Percentiles rank a stretch among this genome's conserved stretches.
phyloP scores from a whole-genome alignment of 1,140 invertebrate species.

The Drosophila tropicalis region DNA sequence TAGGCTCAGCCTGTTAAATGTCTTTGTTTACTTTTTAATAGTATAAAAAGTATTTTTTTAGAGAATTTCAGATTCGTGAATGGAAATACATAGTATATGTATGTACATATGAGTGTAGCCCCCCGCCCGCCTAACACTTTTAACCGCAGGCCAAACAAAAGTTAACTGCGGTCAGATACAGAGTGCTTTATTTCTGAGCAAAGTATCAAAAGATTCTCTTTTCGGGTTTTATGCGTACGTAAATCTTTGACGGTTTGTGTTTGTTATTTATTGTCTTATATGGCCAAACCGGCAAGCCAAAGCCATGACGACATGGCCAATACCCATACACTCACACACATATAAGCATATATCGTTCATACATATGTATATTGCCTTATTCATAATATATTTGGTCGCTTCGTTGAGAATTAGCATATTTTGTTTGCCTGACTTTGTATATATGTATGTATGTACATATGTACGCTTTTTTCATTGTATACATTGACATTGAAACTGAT shows the following conservation, averaged over 20 bases:
- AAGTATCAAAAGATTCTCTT: constrained; percentile 43
- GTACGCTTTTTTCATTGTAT: constrained; percentile 31
- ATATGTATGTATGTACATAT: constrained; percentile 17
- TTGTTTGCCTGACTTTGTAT: constrained; percentile 50
- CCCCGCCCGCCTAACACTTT: constrained; percentile 11
- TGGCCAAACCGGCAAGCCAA: constrained; percentile 39
- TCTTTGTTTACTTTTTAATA: background rate
- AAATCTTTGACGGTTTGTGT: constrained; percentile 37
- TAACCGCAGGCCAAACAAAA: constrained; percentile 40
- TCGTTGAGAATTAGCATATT: constrained; percentile 71
- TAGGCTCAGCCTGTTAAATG: background rate
- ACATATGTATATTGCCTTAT: constrained; percentile 33
- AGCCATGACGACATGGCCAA: constrained; percentile 67
- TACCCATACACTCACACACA: constrained; percentile 12
- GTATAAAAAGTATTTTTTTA: background rate
- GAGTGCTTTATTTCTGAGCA: constrained; percentile 44
- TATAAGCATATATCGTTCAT: constrained; percentile 12
- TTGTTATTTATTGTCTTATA: constrained; percentile 37
- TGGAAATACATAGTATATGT: background rate
- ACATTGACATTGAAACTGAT: constrained; percentile 73
- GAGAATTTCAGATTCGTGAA: constrained; percentile 1
- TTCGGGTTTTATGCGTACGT: constrained; percentile 12
- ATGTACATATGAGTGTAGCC: constrained; percentile 1
- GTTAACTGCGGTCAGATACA: constrained; percentile 52
- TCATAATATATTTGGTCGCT: constrained; percentile 44